Percentiles rank a stretch among this genome's conserved stretches.
phyloP scores from a whole-genome alignment of 1,140 invertebrate species.

The Temnothorax nylanderi region DNA sequence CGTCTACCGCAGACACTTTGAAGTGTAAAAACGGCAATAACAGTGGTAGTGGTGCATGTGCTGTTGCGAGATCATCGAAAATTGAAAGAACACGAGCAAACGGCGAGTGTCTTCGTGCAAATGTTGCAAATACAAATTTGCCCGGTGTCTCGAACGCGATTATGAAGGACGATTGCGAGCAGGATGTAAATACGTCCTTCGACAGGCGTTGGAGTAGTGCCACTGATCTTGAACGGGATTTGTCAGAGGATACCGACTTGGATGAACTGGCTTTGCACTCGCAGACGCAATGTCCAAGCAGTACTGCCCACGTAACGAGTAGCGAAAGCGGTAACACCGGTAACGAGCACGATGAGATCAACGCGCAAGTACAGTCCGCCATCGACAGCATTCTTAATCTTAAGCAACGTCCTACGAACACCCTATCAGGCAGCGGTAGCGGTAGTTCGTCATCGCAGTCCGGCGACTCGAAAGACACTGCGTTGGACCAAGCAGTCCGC shows the following conservation, averaged over 20 bases:
- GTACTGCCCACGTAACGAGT: constrained; percentile 63
- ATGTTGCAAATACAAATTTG: constrained; percentile 66
- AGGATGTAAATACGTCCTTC: constrained; percentile 58
- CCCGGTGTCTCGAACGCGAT: constrained; percentile 66
- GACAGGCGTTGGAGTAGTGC: constrained; percentile 78
- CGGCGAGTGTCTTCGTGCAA: constrained; percentile 78
- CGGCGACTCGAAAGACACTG: constrained; percentile 81
- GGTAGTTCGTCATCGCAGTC: constrained; percentile 65
- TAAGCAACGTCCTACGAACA: constrained; percentile 85
- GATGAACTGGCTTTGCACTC: constrained; percentile 81
- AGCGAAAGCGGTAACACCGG: constrained; percentile 73
- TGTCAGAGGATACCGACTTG: constrained; percentile 82
- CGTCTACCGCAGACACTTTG: constrained; percentile 76
- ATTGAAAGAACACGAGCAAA: constrained; percentile 82
- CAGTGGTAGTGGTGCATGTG: constrained; percentile 72
- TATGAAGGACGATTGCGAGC: constrained; percentile 73
- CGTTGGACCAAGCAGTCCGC: constrained; percentile 87
- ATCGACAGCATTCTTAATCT: constrained; percentile 92
- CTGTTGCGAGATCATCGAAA: constrained; percentile 68
- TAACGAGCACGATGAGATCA: constrained; percentile 88
- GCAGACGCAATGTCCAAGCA: constrained; percentile 76
- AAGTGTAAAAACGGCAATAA: constrained; percentile 79
- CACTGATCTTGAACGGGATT: constrained; percentile 82
- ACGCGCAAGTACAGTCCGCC: constrained; percentile 91
- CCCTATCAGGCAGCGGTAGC: constrained; percentile 58